Conservation (phyloP, 1,140 invertebrate species). For the Lepidurus couesii region DNA sequence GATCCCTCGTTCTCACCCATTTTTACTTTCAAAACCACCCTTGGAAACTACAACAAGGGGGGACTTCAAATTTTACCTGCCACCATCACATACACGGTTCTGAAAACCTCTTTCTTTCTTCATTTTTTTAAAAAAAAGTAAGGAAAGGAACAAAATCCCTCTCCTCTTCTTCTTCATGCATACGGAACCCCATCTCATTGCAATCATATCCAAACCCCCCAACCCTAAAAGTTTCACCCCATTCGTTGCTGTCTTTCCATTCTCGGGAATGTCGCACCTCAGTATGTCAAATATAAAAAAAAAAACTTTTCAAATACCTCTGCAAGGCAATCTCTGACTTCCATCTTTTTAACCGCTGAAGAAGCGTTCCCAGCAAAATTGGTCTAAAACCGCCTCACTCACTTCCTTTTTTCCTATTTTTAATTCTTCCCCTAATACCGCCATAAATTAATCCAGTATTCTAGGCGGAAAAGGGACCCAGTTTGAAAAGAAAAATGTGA, state of each 20-base stretch:
- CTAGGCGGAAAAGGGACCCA: not conserved
- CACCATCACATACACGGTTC: not conserved
- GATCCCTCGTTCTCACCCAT: slow-evolving; percentile 1
- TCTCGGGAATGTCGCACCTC: not conserved
- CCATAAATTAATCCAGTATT: not conserved
- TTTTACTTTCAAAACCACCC: not conserved
- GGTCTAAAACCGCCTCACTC: not conserved
- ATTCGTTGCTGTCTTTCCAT: not conserved
- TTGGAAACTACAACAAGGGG: not conserved
- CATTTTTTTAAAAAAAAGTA: not conserved
- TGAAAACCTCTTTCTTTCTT: not conserved
- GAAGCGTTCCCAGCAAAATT: not conserved
- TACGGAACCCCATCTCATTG: not conserved
- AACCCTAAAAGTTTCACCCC: not conserved
- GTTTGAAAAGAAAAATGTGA: not conserved
- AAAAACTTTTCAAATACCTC: not conserved
- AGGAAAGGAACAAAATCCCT: not conserved
- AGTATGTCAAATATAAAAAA: not conserved
- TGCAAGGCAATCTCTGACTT: not conserved
- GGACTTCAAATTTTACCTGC: not conserved
- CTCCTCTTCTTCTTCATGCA: not conserved
- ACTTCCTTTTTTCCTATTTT: not conserved
- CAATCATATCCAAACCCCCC: not conserved
- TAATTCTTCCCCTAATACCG: not conserved
- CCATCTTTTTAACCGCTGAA: not conserved